Percentiles rank a stretch among this genome's conserved stretches.
Evolutionary conservation across 2,113 vertebrate genomes (phyloP).

Genomic region (Melierax canorus): DNA sequence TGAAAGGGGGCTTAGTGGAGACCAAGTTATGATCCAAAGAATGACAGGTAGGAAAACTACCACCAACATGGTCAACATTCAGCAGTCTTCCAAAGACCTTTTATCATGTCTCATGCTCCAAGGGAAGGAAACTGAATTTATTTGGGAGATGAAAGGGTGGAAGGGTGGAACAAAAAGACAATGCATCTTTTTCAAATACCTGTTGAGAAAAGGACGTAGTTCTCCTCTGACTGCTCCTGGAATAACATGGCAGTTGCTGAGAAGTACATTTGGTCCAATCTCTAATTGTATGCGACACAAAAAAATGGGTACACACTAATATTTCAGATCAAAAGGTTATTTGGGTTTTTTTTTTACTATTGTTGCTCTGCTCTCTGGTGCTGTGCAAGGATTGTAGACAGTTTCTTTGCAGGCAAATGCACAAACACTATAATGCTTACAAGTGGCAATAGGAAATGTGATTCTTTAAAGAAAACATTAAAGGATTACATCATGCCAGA

Average conservation of each 20-base stretch:
- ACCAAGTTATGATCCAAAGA: background rate
- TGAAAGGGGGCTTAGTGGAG: background rate
- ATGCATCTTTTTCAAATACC: background rate
- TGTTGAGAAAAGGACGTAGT: background rate
- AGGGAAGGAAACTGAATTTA: background rate
- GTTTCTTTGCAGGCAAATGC: background rate
- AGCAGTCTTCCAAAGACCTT: background rate
- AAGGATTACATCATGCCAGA: background rate
- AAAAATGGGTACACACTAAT: background rate
- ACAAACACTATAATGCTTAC: background rate
- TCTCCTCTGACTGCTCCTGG: background rate
- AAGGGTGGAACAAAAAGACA: background rate
- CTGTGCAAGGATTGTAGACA: background rate
- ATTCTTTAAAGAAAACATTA: background rate
- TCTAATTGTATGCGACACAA: background rate
- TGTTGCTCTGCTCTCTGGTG: background rate
- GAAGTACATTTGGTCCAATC: background rate
- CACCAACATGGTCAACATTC: background rate
- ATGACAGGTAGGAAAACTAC: background rate
- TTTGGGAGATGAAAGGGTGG: background rate
- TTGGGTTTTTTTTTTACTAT: background rate
- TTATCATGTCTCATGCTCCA: background rate
- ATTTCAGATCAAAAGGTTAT: background rate
- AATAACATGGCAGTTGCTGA: background rate
- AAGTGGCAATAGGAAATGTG: background rate